Evolutionary conservation across 30 jellyfish, hydroid and myxozoan genomes (phyloP), one percentile per base, ranked within the genome.

Genomic region (Hydractinia symbiolongicarpus): DNA sequence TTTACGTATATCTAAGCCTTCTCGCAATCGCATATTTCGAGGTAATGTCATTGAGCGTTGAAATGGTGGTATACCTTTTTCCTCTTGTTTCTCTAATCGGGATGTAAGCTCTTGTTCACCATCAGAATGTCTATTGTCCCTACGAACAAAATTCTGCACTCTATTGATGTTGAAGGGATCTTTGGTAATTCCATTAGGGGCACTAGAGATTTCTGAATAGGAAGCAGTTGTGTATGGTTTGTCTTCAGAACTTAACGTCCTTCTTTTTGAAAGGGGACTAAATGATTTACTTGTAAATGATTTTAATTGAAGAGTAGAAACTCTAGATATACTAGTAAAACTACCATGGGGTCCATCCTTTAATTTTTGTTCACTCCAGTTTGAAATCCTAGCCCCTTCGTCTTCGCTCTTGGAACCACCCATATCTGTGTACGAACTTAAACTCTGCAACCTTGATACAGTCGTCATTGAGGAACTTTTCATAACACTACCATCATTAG

Each of bases 41-140:
- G 98, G 98, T 50, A 91, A 70, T 14, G 95, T 90, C 72, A 78
- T 79, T 53, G 91, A 82, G 6, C 95, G 89, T 68, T 90, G 77
- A 54, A 87, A 67, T 9, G 55, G 82, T 5, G 51, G 86, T 5
- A 58, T 79, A 40, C 21, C 88, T 6, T 54, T 11, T 54, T 90
- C 95, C 66, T 90, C 97, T 51, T 68, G 30, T 51, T 61, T 82
- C 58, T 90, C 95, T 57, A 90, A 55, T 55, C 97, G 85, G 54
- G 94, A 82, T 54, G 91, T 84, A 19, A 77, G 73, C 54, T 90
- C 97, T 52, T 85, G 95, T 76, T 90, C 97, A 13, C 92, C 97
- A 73, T 90, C 97, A 17, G 97, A 90, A 62, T 77, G 81, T 13
- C 91, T 89, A n/a, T 55, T 79, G 74, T 72, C 74, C 4, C 74